Conservation (phyloP, 2,888 invertebrate species). For the Venustoraphidia nigricollis region DNA sequence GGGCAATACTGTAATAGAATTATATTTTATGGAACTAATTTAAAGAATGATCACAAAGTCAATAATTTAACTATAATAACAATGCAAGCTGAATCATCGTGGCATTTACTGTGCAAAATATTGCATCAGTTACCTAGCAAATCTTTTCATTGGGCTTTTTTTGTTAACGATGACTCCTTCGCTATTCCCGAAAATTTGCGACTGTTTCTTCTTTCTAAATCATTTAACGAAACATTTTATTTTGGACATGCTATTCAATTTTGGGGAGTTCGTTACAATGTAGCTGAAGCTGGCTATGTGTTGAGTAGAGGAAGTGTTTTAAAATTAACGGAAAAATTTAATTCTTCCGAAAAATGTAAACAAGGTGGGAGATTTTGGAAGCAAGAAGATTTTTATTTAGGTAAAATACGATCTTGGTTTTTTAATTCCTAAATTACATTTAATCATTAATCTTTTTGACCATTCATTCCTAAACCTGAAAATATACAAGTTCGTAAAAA, state of each 20-base stretch:
- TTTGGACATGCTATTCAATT: slow-evolving; percentile 36
- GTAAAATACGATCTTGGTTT: slow-evolving; percentile 16
- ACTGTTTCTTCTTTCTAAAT: slow-evolving; percentile 29
- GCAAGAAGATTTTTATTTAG: slow-evolving; percentile 40
- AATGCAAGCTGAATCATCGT: slow-evolving; percentile 19
- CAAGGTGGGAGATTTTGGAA: slow-evolving; percentile 34
- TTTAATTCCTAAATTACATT: too few species aligned
- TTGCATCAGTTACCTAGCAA: slow-evolving; percentile 15
- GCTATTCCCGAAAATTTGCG: slow-evolving; percentile 39
- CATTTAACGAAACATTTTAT: slow-evolving; percentile 30
- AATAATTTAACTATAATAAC: slow-evolving; percentile 14
- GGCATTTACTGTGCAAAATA: slow-evolving; percentile 21
- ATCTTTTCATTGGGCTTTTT: slow-evolving; percentile 32
- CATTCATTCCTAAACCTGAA: too few species aligned
- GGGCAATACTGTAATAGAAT: slow-evolving; percentile 22
- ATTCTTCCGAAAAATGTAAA: slow-evolving; percentile 27
- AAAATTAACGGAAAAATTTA: slow-evolving; percentile 26
- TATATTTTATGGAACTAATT: slow-evolving; percentile 14
- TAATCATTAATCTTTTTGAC: too few species aligned
- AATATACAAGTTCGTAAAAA: too few species aligned
- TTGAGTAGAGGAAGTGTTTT: slow-evolving; percentile 32
- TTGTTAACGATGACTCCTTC: slow-evolving; percentile 37
- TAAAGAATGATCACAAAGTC: slow-evolving; percentile 12
- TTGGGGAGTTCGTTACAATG: slow-evolving; percentile 37
- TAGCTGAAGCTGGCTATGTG: slow-evolving; percentile 37